phyloP scores from a whole-genome alignment of 2,888 invertebrate genomes.

The Sarcophaga rosellei region DNA sequence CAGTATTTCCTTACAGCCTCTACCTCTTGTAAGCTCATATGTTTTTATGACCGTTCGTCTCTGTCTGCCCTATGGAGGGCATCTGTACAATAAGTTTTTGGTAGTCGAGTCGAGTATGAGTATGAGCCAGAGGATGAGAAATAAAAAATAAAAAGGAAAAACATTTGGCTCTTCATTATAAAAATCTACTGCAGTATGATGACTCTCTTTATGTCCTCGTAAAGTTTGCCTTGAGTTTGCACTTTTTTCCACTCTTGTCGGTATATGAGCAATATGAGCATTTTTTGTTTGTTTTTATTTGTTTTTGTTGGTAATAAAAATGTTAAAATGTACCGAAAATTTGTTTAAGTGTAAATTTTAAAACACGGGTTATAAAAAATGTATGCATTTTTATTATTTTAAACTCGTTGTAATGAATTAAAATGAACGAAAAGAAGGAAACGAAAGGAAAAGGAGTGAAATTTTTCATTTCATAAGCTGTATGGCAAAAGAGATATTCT shows the following conservation, averaged over 20 bases:
- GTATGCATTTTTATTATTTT: conserved; percentile 52
- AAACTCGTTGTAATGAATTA: conserved; percentile 45
- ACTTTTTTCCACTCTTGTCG: conserved; percentile 31
- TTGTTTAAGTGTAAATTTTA: conserved; percentile 56
- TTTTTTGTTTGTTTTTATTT: conserved; percentile 13
- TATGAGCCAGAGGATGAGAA: conserved; percentile 11
- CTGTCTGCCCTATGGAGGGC: background rate
- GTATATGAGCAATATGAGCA: conserved; percentile 24
- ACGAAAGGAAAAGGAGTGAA: background rate
- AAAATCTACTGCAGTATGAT: conserved; percentile 66
- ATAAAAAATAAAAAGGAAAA: conserved; percentile 30
- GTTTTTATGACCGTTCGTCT: background rate
- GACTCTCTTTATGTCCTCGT: conserved; percentile 54
- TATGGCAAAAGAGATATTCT: background rate
- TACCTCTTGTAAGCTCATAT: background rate
- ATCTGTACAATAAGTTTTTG: background rate
- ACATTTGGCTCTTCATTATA: conserved; percentile 59
- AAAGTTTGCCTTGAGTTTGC: conserved; percentile 57
- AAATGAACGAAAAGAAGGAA: background rate
- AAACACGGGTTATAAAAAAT: conserved; percentile 50
- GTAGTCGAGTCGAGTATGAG: background rate
- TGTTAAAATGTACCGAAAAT: conserved; percentile 34
- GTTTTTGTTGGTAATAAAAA: conserved; percentile 15
- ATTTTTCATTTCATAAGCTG: background rate
- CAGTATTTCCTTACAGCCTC: background rate